Evolutionary conservation across 1,140 invertebrate genomes (phyloP).

Genomic region (Maconellicoccus hirsutus): DNA sequence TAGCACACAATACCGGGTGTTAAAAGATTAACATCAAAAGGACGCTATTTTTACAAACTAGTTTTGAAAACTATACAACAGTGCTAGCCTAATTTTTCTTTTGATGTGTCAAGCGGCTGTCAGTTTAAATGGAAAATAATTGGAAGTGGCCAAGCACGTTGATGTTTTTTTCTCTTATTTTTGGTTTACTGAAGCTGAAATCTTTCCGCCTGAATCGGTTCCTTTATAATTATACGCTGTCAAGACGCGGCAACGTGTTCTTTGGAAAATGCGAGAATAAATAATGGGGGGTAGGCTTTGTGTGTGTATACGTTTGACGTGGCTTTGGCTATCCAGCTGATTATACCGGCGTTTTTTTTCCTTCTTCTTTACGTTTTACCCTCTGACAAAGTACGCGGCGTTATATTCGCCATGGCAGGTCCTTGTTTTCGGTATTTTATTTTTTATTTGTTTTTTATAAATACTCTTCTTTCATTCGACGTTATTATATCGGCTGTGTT

Average conservation of each 20-base stretch:
- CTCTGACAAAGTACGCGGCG: slow-evolving; percentile 1
- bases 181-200: slow-evolving; percentile 21
- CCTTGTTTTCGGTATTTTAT: background rate
- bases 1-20: slow-evolving; percentile 19
- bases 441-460: background rate
- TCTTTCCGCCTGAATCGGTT: slow-evolving; percentile 19
- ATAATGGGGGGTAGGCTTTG: slow-evolving; percentile 7
- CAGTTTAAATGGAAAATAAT: slow-evolving; percentile 22
- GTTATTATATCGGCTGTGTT: background rate
- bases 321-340: slow-evolving; percentile 1
- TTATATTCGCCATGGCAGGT: background rate
- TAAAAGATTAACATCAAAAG: slow-evolving; percentile 22
- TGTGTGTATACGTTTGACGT: background rate
- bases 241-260: slow-evolving; percentile 16
- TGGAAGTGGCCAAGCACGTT: slow-evolving; percentile 18
- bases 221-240: slow-evolving; percentile 19
- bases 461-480: background rate
- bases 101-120: slow-evolving; percentile 21
- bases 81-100: slow-evolving; percentile 19
- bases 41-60: slow-evolving; percentile 22
- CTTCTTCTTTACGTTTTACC: background rate
- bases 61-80: slow-evolving; percentile 22
- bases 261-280: slow-evolving; percentile 9
- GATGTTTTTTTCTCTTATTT: slow-evolving; percentile 11
- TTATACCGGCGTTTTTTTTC: background rate